Conservation (phyloP, 2,888 invertebrate species). For the Hoplodrina blanda region DNA sequence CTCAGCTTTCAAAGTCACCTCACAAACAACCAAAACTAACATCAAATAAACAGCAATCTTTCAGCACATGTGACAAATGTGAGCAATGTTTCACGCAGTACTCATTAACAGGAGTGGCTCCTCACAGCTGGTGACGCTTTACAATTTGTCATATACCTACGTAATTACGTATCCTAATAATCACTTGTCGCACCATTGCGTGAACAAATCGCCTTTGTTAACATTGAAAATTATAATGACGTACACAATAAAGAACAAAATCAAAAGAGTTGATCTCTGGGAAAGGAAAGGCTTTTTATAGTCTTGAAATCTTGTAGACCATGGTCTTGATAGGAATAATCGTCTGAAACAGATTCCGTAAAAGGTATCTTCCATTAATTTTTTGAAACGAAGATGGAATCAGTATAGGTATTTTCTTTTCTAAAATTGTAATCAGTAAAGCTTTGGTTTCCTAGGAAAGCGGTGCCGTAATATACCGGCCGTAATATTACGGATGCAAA, state of each 20-base stretch:
- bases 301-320: no score
- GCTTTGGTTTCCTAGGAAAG: no score
- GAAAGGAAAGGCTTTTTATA: no score
- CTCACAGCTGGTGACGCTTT: conserved; percentile 18
- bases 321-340: no score
- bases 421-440: no score
- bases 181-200: conserved; percentile 12
- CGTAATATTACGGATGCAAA: no score
- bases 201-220: neutral
- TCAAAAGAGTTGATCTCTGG: neutral
- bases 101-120: conserved; percentile 42
- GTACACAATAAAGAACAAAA: neutral
- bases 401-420: no score
- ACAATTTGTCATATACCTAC: conserved; percentile 31
- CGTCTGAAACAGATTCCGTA: no score
- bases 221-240: neutral
- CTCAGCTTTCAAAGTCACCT: neutral
- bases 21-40: conserved; percentile 19
- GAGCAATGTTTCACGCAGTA: conserved; percentile 25
- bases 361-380: no score
- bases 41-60: conserved; percentile 35
- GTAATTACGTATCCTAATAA: conserved; percentile 10
- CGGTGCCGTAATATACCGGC: no score
- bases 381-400: no score
- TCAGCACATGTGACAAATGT: conserved; percentile 26